These are phyloP conservation scores for Metallyticus violacea DNA, from an alignment of 2,888 invertebrate species.

Conservation along the genomic window DNA sequence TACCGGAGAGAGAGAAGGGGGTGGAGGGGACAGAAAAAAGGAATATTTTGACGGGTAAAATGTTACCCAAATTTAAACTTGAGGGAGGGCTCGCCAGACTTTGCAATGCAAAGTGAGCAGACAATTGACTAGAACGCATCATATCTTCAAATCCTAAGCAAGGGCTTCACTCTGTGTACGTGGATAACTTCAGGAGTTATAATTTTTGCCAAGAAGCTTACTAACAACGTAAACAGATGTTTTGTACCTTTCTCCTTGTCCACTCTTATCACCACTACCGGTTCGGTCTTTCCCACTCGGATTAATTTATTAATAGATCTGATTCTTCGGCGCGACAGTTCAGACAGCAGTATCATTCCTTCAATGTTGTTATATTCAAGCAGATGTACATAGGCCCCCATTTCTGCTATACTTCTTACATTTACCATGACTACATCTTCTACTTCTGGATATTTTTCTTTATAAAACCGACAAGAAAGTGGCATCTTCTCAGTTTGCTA, in stretches of 20 bases:
- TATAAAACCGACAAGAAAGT: conserved; percentile 93
- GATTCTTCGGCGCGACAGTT: conserved; percentile 96
- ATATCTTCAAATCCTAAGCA: no score
- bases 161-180: no score
- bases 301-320: conserved; percentile 99
- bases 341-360: conserved; percentile 98
- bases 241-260: conserved; percentile 94
- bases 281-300: conserved; percentile 96
- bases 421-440: conserved; percentile 99
- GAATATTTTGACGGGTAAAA: no score
- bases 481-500: conserved; percentile 82
- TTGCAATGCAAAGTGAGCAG: no score
- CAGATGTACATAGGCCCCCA: conserved; percentile 98
- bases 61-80: no score
- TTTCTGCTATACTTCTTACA: conserved; percentile 96
- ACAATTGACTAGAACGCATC: no score
- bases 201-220: no score
- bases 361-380: conserved; percentile 99
- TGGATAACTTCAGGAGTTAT: no score
- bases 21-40: no score
- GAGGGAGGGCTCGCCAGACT: no score
- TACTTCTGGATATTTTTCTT: conserved; percentile 95
- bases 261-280: conserved; percentile 98
- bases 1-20: no score
- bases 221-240: no score